phyloP scores from a whole-genome alignment of 2,797 vertebrate genomes.

The Hoplostethus atlanticus region DNA sequence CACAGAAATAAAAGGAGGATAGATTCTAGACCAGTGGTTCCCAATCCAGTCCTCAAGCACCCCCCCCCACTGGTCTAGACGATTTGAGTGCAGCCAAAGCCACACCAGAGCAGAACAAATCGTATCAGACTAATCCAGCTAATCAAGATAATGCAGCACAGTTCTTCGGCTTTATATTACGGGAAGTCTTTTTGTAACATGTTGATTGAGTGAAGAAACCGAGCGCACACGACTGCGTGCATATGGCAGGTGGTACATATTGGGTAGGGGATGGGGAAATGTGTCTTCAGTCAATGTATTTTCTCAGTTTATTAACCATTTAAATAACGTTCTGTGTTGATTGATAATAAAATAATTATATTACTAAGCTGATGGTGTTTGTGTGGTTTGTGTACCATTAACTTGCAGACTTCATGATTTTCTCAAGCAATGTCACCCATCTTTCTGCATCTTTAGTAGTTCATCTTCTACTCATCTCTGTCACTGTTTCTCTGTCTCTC shows the following conservation, averaged over 20 bases:
- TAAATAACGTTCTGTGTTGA: conserved; percentile 40
- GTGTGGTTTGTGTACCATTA: conserved; percentile 1
- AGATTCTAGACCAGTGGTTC: conserved; percentile 22
- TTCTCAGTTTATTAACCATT: conserved; percentile 11
- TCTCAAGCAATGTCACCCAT: too few relatives aligned
- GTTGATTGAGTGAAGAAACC: not conserved
- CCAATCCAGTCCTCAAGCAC: too few relatives aligned
- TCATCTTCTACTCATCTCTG: too few relatives aligned
- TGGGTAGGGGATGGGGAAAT: not conserved
- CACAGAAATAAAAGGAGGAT: conserved; percentile 24
- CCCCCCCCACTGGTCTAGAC: too few relatives aligned
- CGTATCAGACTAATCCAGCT: conserved; percentile 45
- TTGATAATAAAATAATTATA: conserved; percentile 56
- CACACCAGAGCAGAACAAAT: conserved; percentile 40
- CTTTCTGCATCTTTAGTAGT: too few relatives aligned
- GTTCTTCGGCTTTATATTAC: conserved; percentile 35
- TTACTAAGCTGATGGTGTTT: conserved; percentile 11
- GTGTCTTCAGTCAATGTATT: not conserved
- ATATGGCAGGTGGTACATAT: not conserved
- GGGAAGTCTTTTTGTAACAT: conserved; percentile 39
- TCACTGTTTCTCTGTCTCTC: too few relatives aligned
- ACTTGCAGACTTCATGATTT: too few relatives aligned
- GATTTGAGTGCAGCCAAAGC: conserved; percentile 8
- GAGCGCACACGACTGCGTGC: conserved; percentile 3
- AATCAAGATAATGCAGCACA: conserved; percentile 42